Evolutionary conservation across 2,113 vertebrate genomes (phyloP).

Genomic region (Amazona guildingii): DNA sequence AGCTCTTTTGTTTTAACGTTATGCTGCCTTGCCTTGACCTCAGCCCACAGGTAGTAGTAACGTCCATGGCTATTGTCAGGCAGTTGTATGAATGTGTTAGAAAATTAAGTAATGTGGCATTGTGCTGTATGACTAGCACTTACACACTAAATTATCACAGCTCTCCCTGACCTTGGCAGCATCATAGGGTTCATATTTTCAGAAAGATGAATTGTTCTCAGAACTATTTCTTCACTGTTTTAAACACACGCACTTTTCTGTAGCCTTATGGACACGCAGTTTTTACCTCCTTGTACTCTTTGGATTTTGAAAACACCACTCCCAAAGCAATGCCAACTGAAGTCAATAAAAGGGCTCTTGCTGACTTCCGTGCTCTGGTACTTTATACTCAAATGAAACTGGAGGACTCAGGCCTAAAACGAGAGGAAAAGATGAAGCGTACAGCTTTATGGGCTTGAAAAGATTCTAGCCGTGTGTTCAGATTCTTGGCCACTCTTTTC

Average conservation of each 20-base stretch:
- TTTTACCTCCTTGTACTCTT: slow-evolving; percentile 27
- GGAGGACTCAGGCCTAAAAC: background rate
- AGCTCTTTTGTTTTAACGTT: slow-evolving; percentile 54
- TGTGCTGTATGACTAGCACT: slow-evolving; percentile 59
- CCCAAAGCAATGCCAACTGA: background rate
- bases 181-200: slow-evolving; percentile 67
- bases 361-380: slow-evolving; percentile 6
- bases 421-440: background rate
- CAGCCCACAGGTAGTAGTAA: slow-evolving; percentile 52
- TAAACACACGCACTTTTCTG: slow-evolving; percentile 50
- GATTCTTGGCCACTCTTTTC: background rate
- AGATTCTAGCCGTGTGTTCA: background rate
- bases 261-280: background rate
- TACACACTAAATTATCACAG: slow-evolving; percentile 66
- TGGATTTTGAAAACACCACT: slow-evolving; percentile 22
- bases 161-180: slow-evolving; percentile 71
- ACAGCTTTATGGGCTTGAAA: background rate
- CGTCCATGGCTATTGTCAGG: slow-evolving; percentile 57
- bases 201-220: slow-evolving; percentile 67
- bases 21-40: slow-evolving; percentile 47
- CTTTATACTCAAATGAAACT: slow-evolving; percentile 7
- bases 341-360: slow-evolving; percentile 26
- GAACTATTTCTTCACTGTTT: slow-evolving; percentile 61
- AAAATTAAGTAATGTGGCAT: slow-evolving; percentile 68
- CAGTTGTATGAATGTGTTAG: slow-evolving; percentile 54